A percentile compares a stretch with the other conserved stretches of the same genome.
Conservation (phyloP, 2,797 vertebrate species). For the Trachurus trachurus region DNA sequence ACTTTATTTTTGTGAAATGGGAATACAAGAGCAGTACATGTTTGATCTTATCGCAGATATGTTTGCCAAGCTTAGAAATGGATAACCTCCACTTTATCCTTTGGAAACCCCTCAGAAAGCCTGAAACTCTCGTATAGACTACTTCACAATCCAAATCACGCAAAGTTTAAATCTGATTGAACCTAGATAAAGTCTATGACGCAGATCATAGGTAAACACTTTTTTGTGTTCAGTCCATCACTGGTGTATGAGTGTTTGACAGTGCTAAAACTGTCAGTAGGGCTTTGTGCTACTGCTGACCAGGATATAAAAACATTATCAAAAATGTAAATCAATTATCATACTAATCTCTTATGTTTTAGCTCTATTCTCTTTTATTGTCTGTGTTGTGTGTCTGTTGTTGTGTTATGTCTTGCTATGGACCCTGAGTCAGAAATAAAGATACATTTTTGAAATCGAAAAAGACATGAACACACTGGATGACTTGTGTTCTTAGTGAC, state of each 20-base stretch:
- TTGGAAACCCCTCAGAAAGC: constrained; percentile 32
- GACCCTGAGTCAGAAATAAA: too few species aligned
- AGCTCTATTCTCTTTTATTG: too few species aligned
- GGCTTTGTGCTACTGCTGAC: neutral
- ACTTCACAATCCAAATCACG: neutral
- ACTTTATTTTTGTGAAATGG: neutral
- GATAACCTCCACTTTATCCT: neutral
- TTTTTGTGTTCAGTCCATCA: neutral
- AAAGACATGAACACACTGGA: neutral
- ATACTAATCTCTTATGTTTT: too few species aligned
- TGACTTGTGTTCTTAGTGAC: neutral
- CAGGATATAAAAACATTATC: neutral
- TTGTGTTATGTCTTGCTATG: too few species aligned
- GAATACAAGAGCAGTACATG: rapidly evolving
- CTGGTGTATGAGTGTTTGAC: neutral
- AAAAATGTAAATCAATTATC: neutral
- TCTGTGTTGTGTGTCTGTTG: too few species aligned
- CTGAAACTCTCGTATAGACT: neutral
- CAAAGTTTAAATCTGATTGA: neutral
- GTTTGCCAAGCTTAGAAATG: neutral
- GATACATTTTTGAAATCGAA: neutral
- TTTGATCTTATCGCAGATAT: neutral
- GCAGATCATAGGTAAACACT: neutral
- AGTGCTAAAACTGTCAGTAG: neutral
- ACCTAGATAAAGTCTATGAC: neutral